A percentile compares a stretch with the other conserved stretches of the same genome.
phyloP scores from a whole-genome alignment of 2,797 vertebrate genomes.

The Caiman crocodilus region DNA sequence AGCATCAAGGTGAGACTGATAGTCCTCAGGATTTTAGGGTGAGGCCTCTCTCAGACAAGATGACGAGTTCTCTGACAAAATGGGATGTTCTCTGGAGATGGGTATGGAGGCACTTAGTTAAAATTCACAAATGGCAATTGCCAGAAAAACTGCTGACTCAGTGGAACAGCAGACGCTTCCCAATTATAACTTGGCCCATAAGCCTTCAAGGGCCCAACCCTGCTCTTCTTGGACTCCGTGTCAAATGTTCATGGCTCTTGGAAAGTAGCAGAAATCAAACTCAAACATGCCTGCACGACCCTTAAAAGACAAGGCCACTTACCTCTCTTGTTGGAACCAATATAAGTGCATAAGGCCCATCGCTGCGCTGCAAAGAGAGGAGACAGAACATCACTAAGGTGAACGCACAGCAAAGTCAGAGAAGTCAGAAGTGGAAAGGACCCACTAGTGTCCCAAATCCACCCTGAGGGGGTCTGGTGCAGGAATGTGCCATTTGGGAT shows the following conservation, averaged over 20 bases:
- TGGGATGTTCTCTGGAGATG: neutral
- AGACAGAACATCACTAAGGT: neutral
- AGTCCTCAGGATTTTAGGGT: neutral
- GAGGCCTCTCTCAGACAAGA: neutral
- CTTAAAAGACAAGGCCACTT: neutral
- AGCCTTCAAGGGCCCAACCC: neutral
- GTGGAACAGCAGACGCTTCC: neutral
- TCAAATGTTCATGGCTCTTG: neutral
- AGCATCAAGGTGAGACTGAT: neutral
- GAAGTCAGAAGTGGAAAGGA: neutral
- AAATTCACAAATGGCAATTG: neutral
- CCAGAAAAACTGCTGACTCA: neutral
- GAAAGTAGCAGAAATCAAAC: neutral
- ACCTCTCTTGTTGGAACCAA: constrained; percentile 90
- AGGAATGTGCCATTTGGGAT: neutral
- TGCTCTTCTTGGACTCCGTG: neutral
- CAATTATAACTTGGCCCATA: neutral
- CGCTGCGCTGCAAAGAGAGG: constrained; percentile 82
- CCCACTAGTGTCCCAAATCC: too few relatives aligned
- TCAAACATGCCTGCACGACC: neutral
- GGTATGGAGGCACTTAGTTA: neutral
- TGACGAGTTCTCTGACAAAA: neutral
- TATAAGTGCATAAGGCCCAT: constrained; percentile 92
- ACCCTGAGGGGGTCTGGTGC: neutral
- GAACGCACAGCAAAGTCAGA: neutral